Base-by-base conservation (phyloP, 2,113 vertebrate species). In the Bos indicus region DNA sequence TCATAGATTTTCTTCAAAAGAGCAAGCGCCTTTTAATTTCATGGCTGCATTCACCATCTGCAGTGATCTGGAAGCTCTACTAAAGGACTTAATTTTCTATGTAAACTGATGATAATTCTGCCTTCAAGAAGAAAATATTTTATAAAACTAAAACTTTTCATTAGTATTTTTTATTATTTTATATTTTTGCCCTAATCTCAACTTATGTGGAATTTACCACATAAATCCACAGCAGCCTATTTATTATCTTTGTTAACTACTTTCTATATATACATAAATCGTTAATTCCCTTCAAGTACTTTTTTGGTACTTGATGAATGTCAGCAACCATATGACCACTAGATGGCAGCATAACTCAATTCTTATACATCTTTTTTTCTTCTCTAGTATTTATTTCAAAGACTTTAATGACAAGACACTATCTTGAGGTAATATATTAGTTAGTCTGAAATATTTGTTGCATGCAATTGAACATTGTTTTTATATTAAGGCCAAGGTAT, bases 341-440 rank as follows among this genome's bases (percentile, higher is more conserved):
- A 98, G 98, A 94, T 98, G 98, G 98, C 95, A 96, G 95, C 95
- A 98, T 52, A 96, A 74, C n/a, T 77, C 92, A 98, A 92, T 60
- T 96, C 33, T 96, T 97, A n/a, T 21, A 74, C 6, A 28, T 21
- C 4, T 52, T 52, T 19, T 52, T 7, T 2, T 26, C 2, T 30
- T 17, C 26, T 33, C 17, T 46, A 59, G 7, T 8, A 77, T 16
- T 85, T 92, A 13, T 95, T 97, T 86, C n/a, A 90, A 85, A 91
- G 95, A 46, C 11, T 43, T 62, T 23, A 89, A 46, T 51, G 40
- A n/a, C 78, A 74, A 89, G 84, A 46, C 4, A 40, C 17, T 54
- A 57, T 54, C 36, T 77, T 91, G 64, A 60, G 71, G 62, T 84
- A 91, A 59, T 67, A 36, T 11, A 30, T 64, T 86, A 43, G 14